Evolutionary conservation across 2,113 vertebrate species (phyloP).

Genomic region (Tichodroma muraria): DNA sequence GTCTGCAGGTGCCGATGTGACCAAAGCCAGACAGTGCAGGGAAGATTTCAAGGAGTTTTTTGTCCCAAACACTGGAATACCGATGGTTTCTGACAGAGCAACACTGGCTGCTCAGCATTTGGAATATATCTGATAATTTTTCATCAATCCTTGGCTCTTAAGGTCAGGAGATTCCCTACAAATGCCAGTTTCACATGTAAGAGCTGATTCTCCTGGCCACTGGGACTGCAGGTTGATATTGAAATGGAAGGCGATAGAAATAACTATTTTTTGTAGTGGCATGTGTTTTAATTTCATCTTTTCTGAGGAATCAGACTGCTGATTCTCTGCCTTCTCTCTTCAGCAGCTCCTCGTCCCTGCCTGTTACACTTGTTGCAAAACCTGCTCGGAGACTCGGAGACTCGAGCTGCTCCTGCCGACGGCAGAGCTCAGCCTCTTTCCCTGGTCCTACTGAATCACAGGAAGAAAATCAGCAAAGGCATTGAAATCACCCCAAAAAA

Average conservation of each 20-base stretch:
- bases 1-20: neutral
- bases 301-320: neutral
- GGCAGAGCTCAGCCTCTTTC: neutral
- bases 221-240: neutral
- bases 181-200: neutral
- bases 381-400: neutral
- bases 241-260: neutral
- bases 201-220: neutral
- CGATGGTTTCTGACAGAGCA: neutral
- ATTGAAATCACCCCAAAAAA: neutral
- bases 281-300: neutral
- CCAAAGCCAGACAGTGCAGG: neutral
- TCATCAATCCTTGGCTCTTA: neutral
- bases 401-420: neutral
- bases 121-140: neutral
- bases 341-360: neutral
- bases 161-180: neutral
- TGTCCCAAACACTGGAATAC: neutral
- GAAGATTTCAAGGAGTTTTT: neutral
- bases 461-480: neutral
- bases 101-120: neutral
- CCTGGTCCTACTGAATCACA: neutral
- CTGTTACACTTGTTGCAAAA: slow-evolving; percentile 38
- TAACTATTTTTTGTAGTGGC: neutral
- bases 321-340: neutral